These are phyloP conservation scores for Sinosuthora webbiana DNA, from an alignment of 2,113 vertebrate species.

Conservation along the genomic window DNA sequence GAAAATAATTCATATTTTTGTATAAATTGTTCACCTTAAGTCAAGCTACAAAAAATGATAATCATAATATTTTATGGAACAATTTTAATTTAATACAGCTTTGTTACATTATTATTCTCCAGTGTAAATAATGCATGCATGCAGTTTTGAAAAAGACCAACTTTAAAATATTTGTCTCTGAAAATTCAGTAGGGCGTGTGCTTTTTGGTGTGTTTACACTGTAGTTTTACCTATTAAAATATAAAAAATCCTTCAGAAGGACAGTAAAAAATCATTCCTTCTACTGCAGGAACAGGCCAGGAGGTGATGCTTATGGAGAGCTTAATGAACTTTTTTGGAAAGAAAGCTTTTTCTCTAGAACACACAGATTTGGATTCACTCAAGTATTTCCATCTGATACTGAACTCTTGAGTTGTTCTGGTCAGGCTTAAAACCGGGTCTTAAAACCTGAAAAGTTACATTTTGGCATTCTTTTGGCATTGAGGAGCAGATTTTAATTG, in stretches of 20 bases:
- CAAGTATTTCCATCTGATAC: not conserved
- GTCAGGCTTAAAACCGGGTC: not conserved
- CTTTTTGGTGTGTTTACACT: not conserved
- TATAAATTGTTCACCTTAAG: conserved; percentile 67
- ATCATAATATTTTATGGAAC: conserved; percentile 70
- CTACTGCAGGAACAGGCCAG: not conserved
- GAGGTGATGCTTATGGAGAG: not conserved
- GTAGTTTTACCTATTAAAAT: not conserved
- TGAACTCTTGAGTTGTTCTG: not conserved
- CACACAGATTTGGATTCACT: not conserved
- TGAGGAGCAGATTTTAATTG: not conserved
- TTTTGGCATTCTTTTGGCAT: not conserved
- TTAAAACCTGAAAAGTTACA: not conserved
- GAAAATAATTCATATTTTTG: conserved; percentile 75
- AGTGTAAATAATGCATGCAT: conserved; percentile 47
- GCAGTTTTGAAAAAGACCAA: not conserved
- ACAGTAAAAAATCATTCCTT: not conserved
- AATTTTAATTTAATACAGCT: conserved; percentile 57
- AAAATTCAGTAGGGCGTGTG: not conserved
- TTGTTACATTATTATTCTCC: conserved; percentile 47
- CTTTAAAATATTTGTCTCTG: conserved; percentile 37
- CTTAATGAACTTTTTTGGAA: not conserved
- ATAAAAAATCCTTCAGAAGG: not conserved
- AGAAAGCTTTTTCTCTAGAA: not conserved
- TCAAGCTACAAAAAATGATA: conserved; percentile 61